These are phyloP conservation scores for Tetramorium alpestre DNA, from an alignment of 1,140 invertebrate genomes.

Conservation along the genomic window DNA sequence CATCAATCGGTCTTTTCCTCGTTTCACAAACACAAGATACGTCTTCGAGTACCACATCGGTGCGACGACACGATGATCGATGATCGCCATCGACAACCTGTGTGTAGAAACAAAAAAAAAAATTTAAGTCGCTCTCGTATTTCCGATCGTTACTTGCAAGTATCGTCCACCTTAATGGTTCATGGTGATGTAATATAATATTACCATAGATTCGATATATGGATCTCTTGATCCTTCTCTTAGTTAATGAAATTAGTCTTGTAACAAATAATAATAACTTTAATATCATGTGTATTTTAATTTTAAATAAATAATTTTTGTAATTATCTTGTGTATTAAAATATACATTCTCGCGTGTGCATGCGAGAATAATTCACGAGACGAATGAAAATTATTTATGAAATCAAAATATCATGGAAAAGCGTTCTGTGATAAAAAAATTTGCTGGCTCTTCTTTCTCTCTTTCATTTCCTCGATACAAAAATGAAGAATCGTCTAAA, in stretches of 20 bases:
- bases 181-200: not conserved
- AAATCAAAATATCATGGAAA: not conserved
- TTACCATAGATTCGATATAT: not conserved
- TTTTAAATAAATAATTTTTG: slow-evolving; percentile 4
- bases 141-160: slow-evolving; percentile 40
- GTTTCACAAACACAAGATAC: slow-evolving; percentile 62
- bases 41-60: slow-evolving; percentile 53
- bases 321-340: not conserved
- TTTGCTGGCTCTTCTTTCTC: not conserved
- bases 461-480: not conserved
- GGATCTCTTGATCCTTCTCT: not conserved
- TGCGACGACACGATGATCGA: slow-evolving; percentile 57
- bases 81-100: slow-evolving; percentile 44
- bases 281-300: not conserved
- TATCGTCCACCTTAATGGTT: slow-evolving; percentile 14
- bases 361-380: not conserved
- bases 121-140: slow-evolving; percentile 49
- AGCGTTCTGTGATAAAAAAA: not conserved
- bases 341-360: not conserved
- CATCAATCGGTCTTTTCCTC: slow-evolving; percentile 61
- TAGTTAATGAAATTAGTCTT: not conserved
- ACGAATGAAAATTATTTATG: slow-evolving; percentile 1
- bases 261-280: not conserved
- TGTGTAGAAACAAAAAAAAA: slow-evolving; percentile 45
- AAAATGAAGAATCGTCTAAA: not conserved